phyloP scores from a whole-genome alignment of 2,888 invertebrate genomes.

The Rhagonycha lutea region DNA sequence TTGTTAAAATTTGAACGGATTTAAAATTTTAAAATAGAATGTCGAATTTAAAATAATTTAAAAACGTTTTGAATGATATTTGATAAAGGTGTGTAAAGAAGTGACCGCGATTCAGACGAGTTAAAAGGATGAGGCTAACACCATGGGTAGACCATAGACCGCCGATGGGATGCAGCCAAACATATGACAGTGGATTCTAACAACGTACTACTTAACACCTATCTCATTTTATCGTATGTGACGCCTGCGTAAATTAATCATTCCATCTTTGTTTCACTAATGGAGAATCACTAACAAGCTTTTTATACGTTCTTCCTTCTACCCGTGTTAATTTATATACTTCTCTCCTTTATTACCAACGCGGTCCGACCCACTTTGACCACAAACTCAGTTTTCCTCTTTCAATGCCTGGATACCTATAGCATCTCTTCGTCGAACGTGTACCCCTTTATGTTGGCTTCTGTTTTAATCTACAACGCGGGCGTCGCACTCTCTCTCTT shows the following conservation, averaged over 20 bases:
- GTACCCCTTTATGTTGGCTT: conserved; percentile 55
- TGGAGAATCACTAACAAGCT: conserved; percentile 64
- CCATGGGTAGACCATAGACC: conserved; percentile 49
- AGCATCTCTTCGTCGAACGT: conserved; percentile 50
- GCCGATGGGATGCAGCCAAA: conserved; percentile 49
- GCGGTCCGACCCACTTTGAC: conserved; percentile 71
- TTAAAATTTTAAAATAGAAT: background rate
- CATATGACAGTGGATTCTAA: conserved; percentile 45
- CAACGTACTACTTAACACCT: conserved; percentile 34
- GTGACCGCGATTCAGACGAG: conserved; percentile 36
- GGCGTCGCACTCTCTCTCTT: conserved; percentile 44
- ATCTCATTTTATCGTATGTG: conserved; percentile 49
- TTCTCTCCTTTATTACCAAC: conserved; percentile 69
- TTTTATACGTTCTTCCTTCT: conserved; percentile 49
- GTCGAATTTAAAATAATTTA: conserved; percentile 14
- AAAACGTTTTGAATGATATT: conserved; percentile 21
- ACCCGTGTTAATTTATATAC: conserved; percentile 64
- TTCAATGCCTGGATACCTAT: conserved; percentile 57
- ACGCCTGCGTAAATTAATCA: conserved; percentile 53
- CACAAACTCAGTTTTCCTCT: conserved; percentile 68
- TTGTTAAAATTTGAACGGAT: background rate
- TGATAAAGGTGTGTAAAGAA: conserved; percentile 32
- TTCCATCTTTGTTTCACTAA: conserved; percentile 56
- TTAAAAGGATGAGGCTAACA: conserved; percentile 39
- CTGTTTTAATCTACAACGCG: conserved; percentile 54